These are phyloP conservation scores for Tetragonisca angustula DNA, from an alignment of 2,888 invertebrate species.

Conservation along the genomic window DNA sequence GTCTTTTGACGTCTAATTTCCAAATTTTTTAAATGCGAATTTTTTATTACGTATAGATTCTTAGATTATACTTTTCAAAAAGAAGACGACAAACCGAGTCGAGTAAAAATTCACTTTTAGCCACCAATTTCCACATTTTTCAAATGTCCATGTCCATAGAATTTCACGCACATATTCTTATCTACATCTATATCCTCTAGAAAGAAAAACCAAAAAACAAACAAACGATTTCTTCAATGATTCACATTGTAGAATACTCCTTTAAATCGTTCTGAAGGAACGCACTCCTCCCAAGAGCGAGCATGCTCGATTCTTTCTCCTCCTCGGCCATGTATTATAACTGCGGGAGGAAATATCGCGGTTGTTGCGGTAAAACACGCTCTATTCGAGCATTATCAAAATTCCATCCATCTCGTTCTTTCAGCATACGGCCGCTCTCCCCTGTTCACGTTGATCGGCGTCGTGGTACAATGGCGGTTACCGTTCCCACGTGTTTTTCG, in stretches of 20 bases:
- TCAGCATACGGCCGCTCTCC: not conserved
- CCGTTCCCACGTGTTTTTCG: conserved; percentile 49
- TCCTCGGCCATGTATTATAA: conserved; percentile 23
- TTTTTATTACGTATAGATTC: no score
- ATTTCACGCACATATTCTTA: not conserved
- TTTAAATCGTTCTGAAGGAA: conserved; percentile 5
- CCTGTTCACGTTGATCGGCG: no score
- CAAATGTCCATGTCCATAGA: not conserved
- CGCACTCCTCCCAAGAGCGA: not conserved
- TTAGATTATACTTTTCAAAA: no score
- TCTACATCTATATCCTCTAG: no score
- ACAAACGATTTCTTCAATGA: not conserved
- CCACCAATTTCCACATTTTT: no score
- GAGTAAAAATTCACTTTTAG: no score
- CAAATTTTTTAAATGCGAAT: no score
- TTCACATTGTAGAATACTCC: not conserved
- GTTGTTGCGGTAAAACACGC: conserved; percentile 68
- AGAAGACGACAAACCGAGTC: no score
- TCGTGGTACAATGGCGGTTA: conserved; percentile 20
- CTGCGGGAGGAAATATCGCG: conserved; percentile 58
- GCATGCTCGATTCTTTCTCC: conserved; percentile 28
- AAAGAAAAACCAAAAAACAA: not conserved
- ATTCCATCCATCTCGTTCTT: conserved; percentile 65
- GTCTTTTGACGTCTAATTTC: no score
- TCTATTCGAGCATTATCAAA: conserved; percentile 72